A percentile compares a stretch with the other conserved stretches of the same genome.
phyloP scores from a whole-genome alignment of 2,113 vertebrate species.

The Pantherophis guttatus region DNA sequence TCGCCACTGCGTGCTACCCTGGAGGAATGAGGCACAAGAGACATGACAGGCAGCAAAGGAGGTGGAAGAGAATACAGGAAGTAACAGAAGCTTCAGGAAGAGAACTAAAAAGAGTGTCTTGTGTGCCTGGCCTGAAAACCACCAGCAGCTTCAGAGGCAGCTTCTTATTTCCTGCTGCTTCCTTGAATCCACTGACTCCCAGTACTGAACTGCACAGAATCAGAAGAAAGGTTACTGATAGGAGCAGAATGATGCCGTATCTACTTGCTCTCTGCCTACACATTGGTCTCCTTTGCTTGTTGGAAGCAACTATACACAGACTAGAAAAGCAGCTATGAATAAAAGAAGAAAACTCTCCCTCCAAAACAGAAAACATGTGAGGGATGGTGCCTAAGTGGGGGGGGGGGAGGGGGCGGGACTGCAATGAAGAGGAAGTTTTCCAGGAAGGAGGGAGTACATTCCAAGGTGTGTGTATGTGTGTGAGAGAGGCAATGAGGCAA shows the following conservation, averaged over 20 bases:
- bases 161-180: neutral
- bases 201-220: neutral
- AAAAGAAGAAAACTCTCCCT: neutral
- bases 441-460: too few species aligned
- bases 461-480: too few species aligned
- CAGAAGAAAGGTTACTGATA: neutral
- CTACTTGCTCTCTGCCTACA: neutral
- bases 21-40: neutral
- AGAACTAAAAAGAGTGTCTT: neutral
- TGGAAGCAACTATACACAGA: neutral
- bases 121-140: neutral
- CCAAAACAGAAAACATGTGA: neutral
- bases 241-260: neutral
- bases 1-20: too few species aligned
- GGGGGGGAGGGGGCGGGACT: too few species aligned
- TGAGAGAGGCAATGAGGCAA: too few species aligned
- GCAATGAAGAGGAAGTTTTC: too few species aligned
- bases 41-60: neutral
- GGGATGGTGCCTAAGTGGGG: neutral
- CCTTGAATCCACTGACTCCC: neutral
- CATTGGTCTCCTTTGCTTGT: neutral
- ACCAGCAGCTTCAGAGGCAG: neutral
- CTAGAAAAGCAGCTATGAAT: neutral
- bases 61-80: neutral
- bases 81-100: neutral